Percentiles rank a stretch among this genome's conserved stretches.
phyloP scores from a whole-genome alignment of 2,113 vertebrate genomes.

The Semnornis frantzii region DNA sequence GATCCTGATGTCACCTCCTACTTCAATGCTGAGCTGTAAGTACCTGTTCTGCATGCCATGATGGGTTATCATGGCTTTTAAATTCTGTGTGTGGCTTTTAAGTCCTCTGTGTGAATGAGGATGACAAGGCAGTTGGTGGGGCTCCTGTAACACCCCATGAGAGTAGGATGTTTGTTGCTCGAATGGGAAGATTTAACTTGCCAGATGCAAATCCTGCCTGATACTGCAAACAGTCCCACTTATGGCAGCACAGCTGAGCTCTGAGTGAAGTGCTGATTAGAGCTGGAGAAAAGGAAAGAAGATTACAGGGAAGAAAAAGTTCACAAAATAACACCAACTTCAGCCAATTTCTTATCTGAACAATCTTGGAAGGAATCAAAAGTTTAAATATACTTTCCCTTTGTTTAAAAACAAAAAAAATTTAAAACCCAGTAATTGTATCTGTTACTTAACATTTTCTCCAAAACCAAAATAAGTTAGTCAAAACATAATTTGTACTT shows the following conservation, averaged over 20 bases:
- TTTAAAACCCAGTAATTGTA: neutral
- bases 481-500: neutral
- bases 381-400: neutral
- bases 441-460: neutral
- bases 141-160: neutral
- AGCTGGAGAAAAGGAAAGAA: neutral
- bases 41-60: neutral
- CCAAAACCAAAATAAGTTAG: neutral
- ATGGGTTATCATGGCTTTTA: neutral
- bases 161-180: neutral
- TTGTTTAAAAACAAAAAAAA: conserved; percentile 1
- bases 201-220: neutral
- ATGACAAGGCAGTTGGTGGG: neutral
- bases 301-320: neutral
- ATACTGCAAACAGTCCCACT: neutral
- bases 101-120: neutral
- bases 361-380: neutral
- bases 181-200: neutral
- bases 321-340: neutral
- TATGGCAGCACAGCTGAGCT: neutral
- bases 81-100: neutral
- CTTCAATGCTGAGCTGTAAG: conserved; percentile 80
- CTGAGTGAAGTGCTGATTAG: neutral
- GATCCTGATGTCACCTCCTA: conserved; percentile 84
- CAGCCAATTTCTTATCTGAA: neutral